phyloP scores from a whole-genome alignment of 2,888 invertebrate species.

The Epinotia nisella region DNA sequence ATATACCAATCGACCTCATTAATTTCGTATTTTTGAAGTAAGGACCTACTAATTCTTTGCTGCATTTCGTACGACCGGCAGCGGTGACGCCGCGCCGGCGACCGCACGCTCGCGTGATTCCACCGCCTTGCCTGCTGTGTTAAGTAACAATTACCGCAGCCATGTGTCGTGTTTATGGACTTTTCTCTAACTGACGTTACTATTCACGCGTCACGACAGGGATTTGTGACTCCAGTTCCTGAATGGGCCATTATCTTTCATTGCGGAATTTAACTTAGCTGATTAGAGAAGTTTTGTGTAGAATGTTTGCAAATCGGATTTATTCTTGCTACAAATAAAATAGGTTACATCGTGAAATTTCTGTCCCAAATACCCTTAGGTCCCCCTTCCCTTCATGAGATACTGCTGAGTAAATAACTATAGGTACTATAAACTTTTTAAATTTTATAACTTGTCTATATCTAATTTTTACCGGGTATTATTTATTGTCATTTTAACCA shows the following conservation, averaged over 20 bases:
- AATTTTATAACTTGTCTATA: no score
- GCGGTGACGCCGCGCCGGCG: slow-evolving; percentile 1
- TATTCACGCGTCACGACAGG: slow-evolving; percentile 1
- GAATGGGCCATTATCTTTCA: neutral
- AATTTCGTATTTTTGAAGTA: neutral
- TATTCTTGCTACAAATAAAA: no score
- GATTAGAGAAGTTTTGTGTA: neutral
- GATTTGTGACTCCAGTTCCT: neutral
- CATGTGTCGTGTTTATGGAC: slow-evolving; percentile 8
- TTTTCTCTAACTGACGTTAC: neutral
- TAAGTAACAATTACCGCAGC: slow-evolving; percentile 6
- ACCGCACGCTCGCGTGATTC: slow-evolving; percentile 15
- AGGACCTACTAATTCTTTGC: no score
- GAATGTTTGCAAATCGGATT: neutral
- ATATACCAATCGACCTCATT: neutral
- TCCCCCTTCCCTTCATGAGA: no score
- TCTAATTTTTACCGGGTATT: no score
- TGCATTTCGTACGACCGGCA: no score
- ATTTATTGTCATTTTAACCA: no score
- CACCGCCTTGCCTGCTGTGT: slow-evolving; percentile 13
- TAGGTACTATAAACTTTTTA: no score
- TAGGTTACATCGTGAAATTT: no score
- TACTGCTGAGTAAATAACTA: no score
- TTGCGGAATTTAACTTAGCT: neutral
- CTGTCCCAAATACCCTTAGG: no score